These are phyloP conservation scores for Proteles cristata DNA, from an alignment of 2,113 vertebrate genomes.

Conservation along the genomic window DNA sequence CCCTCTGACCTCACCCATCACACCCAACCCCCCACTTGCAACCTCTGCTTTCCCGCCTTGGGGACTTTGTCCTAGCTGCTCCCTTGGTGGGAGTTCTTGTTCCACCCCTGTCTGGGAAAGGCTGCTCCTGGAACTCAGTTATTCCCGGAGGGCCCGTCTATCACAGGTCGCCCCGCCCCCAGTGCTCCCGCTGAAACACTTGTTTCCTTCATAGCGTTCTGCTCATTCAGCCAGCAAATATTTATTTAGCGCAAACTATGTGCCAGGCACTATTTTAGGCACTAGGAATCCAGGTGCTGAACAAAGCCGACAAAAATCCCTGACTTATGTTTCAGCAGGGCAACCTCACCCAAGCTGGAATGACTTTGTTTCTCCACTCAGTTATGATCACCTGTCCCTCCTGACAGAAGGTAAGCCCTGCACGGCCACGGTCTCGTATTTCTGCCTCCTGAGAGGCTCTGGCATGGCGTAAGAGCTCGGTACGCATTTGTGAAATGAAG, in stretches of 20 bases:
- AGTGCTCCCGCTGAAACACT: not conserved
- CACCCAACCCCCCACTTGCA: not conserved
- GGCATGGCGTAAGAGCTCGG: not conserved
- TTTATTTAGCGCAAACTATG: slow-evolving; percentile 34
- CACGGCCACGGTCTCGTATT: not conserved
- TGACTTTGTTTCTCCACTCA: not conserved
- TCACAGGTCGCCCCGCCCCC: not conserved
- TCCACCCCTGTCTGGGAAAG: not conserved
- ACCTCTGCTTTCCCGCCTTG: not conserved
- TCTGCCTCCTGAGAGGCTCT: not conserved
- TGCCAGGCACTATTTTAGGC: slow-evolving; percentile 35
- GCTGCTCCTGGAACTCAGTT: not conserved
- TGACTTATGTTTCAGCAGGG: not conserved
- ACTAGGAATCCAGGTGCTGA: not conserved
- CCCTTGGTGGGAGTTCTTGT: not conserved
- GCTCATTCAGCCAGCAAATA: slow-evolving; percentile 50
- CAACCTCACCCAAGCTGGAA: not conserved
- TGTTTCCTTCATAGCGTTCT: not conserved
- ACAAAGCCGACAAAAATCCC: not conserved
- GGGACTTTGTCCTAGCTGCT: not conserved
- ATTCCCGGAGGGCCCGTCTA: not conserved
- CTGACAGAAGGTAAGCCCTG: not conserved
- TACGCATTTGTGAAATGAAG: not conserved
- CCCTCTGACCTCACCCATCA: slow-evolving; percentile 9
- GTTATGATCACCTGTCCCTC: not conserved